Base-by-base conservation (phyloP, 1,140 invertebrate genomes). In the Eulimnadia texana region DNA sequence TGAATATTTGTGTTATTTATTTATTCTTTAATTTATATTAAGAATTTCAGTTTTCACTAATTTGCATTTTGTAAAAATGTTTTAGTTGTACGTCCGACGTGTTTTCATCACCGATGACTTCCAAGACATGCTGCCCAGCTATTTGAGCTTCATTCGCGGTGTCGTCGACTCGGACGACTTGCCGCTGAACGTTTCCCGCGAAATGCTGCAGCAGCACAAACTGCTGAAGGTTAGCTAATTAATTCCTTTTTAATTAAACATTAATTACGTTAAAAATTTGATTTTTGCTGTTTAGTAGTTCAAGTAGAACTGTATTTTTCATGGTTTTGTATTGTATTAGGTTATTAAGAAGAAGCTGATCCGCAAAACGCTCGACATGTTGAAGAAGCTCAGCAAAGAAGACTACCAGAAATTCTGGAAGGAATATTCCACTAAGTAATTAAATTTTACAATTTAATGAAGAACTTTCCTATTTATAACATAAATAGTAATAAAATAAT, bases 81-180 rank as follows among this genome's bases (percentile, higher is more conserved):
- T n/a, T n/a, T 68, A 84, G 77, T 76, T 97, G 33, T 99, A 93
- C 71, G 95, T 99, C 13, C 80, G 95, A 65, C 79, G 96, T 62
- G 95, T 99, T 16, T 99, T 99, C 74, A 99, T 99, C 72, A 99
- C 95, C 16, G 96, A 99, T 69, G 93, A 99, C 77, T 98, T 99
- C 76, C 93, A 93, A 70, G 96, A 99, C 70, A 93, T 99, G 85
- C 92, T 99, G 85, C 97, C 97, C 55, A 97, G 93, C 72, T 99
- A 98, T 72, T 77, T 99, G 63, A 85, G 79, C 55, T 99, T 99
- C 71, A 81, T 97, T 58, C 82, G 86, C 66, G 97, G 97, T 68
- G 87, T 99, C 63, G 96, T 99, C 25, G 97, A 99, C 74, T 96
- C 92, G n/a, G 97, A 99, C 75, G 97, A 99, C 78, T 77, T 99